Conservation (phyloP, 1,140 invertebrate species). For the Antheraea pernyi region DNA sequence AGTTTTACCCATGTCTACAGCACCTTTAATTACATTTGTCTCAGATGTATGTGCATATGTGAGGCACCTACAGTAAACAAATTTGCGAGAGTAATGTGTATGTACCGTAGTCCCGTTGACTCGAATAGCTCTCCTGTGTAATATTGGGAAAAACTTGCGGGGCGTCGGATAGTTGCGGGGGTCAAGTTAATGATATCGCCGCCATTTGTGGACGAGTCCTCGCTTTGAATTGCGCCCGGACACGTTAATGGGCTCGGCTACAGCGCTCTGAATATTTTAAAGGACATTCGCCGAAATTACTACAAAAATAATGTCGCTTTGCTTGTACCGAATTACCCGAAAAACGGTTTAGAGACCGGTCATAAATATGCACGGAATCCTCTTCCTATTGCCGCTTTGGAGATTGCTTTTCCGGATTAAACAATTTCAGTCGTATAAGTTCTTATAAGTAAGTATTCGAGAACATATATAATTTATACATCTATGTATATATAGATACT, state of each 20-base stretch:
- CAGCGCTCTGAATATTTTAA: constrained; percentile 77
- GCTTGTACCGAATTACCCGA: constrained; percentile 75
- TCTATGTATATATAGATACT: not conserved
- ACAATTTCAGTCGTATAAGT: constrained; percentile 42
- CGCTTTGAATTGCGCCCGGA: constrained; percentile 69
- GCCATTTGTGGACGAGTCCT: constrained; percentile 71
- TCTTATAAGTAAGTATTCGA: constrained; percentile 22
- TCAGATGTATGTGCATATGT: constrained; percentile 21
- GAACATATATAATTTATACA: constrained; percentile 14
- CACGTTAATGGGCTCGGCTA: constrained; percentile 74
- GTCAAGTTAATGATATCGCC: constrained; percentile 77
- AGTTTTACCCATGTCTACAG: not conserved
- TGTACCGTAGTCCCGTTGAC: constrained; percentile 25
- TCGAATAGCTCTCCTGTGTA: constrained; percentile 63
- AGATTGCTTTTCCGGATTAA: constrained; percentile 71
- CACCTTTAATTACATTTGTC: not conserved
- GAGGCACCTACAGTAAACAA: constrained; percentile 28
- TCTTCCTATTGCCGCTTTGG: constrained; percentile 65
- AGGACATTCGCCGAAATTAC: constrained; percentile 77
- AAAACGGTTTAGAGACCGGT: constrained; percentile 70
- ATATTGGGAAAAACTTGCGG: constrained; percentile 74
- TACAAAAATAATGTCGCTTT: constrained; percentile 78
- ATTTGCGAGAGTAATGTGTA: constrained; percentile 27
- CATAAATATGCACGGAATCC: constrained; percentile 74
- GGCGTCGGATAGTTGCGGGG: constrained; percentile 69